Base-by-base conservation (phyloP, 2,797 vertebrate genomes). In the Gymnocypris eckloni region DNA sequence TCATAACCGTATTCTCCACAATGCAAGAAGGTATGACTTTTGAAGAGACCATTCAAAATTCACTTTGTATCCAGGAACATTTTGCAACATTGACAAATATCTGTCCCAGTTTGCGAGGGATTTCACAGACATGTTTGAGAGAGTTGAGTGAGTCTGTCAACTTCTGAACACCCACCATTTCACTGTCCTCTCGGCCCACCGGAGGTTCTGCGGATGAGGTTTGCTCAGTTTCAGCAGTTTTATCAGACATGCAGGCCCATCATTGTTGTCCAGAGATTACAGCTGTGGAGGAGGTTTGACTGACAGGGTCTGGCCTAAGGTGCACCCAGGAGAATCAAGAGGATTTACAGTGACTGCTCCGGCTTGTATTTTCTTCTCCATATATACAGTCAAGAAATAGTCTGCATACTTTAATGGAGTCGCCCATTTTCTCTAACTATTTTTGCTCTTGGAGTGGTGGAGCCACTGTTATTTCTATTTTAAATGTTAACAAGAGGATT, bases 391-490 rank as follows among this genome's bases (percentile, higher is more conserved):
- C 89, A 93, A 94, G 94, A 94, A 93, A 41, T 25, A 54, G 91
- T 90, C 92, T 94, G 93, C 93, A 94, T 95, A 94, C 95, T 95
- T 95, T 92, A 95, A 94, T 91, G 92, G 92, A 93, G 76, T 92
- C 92, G 89, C 91, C 88, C 90, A 87, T 91, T 92, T 91, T 90
- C 92, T 93, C 70, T 86, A 71, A 76, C 75, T 83, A n/a, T 82
- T 64, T 64, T 83, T 67, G 22, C 70, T 77, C 15, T 28, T 20
- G 61, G 66, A 56, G 41, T 79, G 22, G 37, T 22, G 18, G 67
- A 43, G 41, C 41, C 25, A 70, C 77, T 37, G 28, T 88, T 86
- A 73, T 77, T 87, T 56, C 50, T 64, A 28, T 39, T 13, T 75
- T 54, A 82, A 86, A 86, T 69, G 81, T 88, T 86, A 86, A 85